Evolutionary conservation across 2,797 vertebrate species (phyloP), one percentile per base, ranked within the genome.

Genomic region (Lagodon rhomboides): DNA sequence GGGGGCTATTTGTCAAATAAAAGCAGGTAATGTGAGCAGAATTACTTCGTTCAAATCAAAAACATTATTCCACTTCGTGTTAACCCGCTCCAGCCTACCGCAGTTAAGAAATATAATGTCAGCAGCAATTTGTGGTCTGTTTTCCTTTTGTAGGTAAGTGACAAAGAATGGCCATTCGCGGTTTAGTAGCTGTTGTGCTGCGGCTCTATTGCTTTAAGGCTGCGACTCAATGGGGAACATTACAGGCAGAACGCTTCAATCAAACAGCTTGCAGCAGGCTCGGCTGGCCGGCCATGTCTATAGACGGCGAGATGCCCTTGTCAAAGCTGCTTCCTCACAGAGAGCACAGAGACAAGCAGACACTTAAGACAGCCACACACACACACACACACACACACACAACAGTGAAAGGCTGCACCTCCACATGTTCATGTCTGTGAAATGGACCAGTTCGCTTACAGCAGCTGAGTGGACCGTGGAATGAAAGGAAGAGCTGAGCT

Each of bases 371-470:
- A 77, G 89, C 68, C 30, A 34, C 30, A 34, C 30, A 34, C 30
- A 34, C 30, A 34, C 30, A 34, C 30, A 34, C 30, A 34, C 30
- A 34, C 30, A 34, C 30, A 34, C 30, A 34, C 30, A 34, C 30
- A 34, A 77, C 68, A 47, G 87, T 73, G 79, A 87, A 89, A 85
- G 80, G 77, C 38, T 79, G 82, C 89, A 92, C 82, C 80, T 88
- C 90, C 91, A 89, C 91, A 91, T 91, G 89, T 85, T 92, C 86
- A 82, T 80, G 91, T 88, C 92, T 93, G 91, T 80, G 89, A 92
- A 93, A 94, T 90, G 80, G 87, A 86, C 84, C 82, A 68, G 84
- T 80, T 92, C 71, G 54, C 92, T 92, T 86, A 88, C 88, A 92
- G 88, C 87, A 85, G 86, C 84, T 77, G 91, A 93, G 86, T 87